phyloP scores from a whole-genome alignment of 1,140 invertebrate species.

The Caenorhabditis brenneri region DNA sequence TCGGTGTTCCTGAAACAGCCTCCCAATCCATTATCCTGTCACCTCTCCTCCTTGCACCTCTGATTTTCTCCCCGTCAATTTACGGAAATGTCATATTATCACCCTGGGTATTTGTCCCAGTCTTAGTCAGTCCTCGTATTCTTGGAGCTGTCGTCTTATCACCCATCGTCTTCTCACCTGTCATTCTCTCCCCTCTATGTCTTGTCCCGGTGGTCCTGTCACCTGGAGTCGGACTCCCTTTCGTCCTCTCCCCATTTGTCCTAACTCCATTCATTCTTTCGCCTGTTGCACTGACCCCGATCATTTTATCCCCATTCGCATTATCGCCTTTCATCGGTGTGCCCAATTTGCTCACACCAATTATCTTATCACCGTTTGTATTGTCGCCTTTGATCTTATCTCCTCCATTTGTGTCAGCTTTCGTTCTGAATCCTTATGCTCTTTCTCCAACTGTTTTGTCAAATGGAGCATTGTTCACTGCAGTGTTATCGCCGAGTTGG shows the following conservation, averaged over 20 bases:
- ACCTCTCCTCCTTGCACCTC: conserved; percentile 62
- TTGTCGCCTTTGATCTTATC: conserved; percentile 55
- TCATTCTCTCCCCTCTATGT: conserved; percentile 33
- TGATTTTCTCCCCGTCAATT: conserved; percentile 61
- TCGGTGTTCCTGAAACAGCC: conserved; percentile 1
- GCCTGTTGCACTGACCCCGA: conserved; percentile 44
- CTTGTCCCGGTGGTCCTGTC: conserved; percentile 34
- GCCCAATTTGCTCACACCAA: conserved; percentile 52
- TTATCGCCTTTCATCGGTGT: conserved; percentile 50
- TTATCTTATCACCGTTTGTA: conserved; percentile 55
- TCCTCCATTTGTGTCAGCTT: conserved; percentile 59
- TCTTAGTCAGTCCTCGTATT: conserved; percentile 49
- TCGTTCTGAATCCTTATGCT: conserved; percentile 65
- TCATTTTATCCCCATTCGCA: conserved; percentile 53
- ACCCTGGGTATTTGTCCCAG: conserved; percentile 53
- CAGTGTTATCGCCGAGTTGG: conserved; percentile 66
- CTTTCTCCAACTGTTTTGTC: conserved; percentile 62
- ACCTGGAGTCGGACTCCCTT: conserved; percentile 47
- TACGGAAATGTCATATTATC: conserved; percentile 55
- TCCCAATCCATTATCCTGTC: conserved; percentile 60
- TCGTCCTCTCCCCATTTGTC: conserved; percentile 52
- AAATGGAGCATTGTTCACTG: conserved; percentile 58
- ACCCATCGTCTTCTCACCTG: conserved; percentile 14
- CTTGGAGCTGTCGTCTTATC: conserved; percentile 50
- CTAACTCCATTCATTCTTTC: conserved; percentile 53